Evolutionary conservation across 2,888 invertebrate genomes (phyloP).

Genomic region (Stegana nigrithorax): DNA sequence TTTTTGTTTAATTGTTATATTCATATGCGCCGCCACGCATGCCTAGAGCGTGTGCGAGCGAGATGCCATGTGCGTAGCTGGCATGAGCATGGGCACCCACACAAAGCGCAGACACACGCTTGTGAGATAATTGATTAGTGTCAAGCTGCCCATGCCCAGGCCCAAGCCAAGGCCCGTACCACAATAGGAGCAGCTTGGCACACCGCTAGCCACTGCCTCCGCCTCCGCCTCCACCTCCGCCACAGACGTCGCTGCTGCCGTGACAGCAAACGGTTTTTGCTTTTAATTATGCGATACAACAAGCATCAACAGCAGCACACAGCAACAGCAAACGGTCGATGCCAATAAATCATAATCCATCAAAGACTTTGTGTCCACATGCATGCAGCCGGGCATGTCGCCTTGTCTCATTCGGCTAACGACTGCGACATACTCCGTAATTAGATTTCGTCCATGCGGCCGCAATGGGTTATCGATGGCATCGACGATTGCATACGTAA

Average conservation of each 20-base stretch:
- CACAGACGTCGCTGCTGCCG: not conserved
- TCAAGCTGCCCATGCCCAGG: not conserved
- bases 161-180: not conserved
- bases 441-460: not conserved
- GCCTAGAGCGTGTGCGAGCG: no score
- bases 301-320: conserved; percentile 20
- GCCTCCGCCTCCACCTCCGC: no score
- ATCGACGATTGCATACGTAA: no score
- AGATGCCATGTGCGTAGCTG: no score
- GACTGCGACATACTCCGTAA: not conserved
- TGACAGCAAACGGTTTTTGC: conserved; percentile 29
- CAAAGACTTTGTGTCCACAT: conserved; percentile 48
- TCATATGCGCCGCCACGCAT: not conserved
- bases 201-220: conserved; percentile 21
- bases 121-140: not conserved
- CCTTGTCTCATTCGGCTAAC: not conserved
- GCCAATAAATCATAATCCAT: conserved; percentile 61
- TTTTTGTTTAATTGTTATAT: conserved; percentile 15
- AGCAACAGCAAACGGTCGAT: conserved; percentile 12
- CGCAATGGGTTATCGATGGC: no score
- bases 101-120: not conserved
- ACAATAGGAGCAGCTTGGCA: not conserved
- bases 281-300: conserved; percentile 57
- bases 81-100: no score
- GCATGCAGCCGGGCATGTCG: not conserved